Evolutionary conservation across 1,140 invertebrate species (phyloP), one percentile per base, ranked within the genome.

Genomic region (Anastrepha obliqua): DNA sequence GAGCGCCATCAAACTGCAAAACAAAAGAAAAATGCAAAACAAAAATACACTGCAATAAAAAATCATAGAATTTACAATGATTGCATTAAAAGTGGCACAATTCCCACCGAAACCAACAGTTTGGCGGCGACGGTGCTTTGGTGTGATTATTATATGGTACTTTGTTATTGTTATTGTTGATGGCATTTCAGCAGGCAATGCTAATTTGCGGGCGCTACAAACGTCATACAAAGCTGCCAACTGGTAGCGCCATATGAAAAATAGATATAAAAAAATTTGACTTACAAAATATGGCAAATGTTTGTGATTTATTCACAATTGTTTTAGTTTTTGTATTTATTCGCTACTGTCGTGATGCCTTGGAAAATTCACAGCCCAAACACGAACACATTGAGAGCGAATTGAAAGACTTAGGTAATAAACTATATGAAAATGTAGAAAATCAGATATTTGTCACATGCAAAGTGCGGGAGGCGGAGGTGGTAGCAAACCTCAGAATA

Each of bases 41-140:
- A 55, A 39, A 62, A 55, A 47, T 47, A 17, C 7, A 55, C 6
- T 17, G 29, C 39, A 74, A 47, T n/a, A 81, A n/a, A 81, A 70
- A 29, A 81, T 67, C 47, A 81, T 51, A 81, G 74, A 81, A 81
- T 58, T 81, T 55, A 29, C 74, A 58, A 29, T 20, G 47, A 81
- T 81, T 81, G n/a, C 74, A 81, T 81, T 81, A 51, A 81, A 81
- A 81, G 74, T 81, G 74, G 74, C 74, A 81, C 74, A 55, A 81
- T 81, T 81, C 74, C 74, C 74, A 81, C 74, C 47, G 17, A 81
- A 81, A 81, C 17, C 67, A 62, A 70, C 74, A 55, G 74, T 86
- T 86, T 86, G 85, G 85, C 58, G 85, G 58, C 58, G 47, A 62
- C 59, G 20, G 59, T 62, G 85, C 85, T 60, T 62, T 65, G 55